Evolutionary conservation across 2,888 invertebrate genomes (phyloP), one percentile per base, ranked within the genome.

Genomic region (Eupithecia exiguata): DNA sequence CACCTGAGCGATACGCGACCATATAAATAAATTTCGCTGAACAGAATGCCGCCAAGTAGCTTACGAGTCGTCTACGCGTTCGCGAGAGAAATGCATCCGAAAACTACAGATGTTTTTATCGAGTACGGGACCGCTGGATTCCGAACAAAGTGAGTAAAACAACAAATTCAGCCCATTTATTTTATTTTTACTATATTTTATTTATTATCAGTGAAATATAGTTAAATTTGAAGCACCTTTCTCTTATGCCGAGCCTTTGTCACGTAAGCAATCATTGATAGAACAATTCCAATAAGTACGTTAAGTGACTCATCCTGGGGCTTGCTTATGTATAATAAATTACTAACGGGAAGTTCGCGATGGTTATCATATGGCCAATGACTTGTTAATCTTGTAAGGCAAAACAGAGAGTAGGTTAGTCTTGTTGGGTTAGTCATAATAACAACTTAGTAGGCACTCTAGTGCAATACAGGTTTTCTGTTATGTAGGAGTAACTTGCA

Each of bases 61-160:
- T 91, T 95, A 89, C 95, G 96, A 91, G 96, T 96, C 79, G 96
- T 96, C 83, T 97, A 97, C 95, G 97, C 97, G 87, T 97, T 97
- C 94, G 96, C 97, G 75, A 95, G 96, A 92, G 96, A 96, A 95
- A 96, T 97, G 96, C 96, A 97, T 88, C 96, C 96, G 38, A 97
- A 96, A 92, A 96, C 95, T 65, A 91, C 95, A 71, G 96, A 95
- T 83, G 95, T 95, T 80, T 95, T 95, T 86, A 96, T 97, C 83
- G 95, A 97, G 91, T 98, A 98, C 94, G 98, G 98, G 82, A 98
- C 98, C 76, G 97, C 98, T 82, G 98, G 98, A 86, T 98, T 98
- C 90, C 96, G 98, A 84, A 96, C 96, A 84, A 97, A 96, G 97
- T 97, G 92, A 95, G 95, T 94, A 84, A 79, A 82, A 81, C 81